Base-by-base conservation (phyloP, 2,797 vertebrate genomes). In the Rhabdophis nuchalis region DNA sequence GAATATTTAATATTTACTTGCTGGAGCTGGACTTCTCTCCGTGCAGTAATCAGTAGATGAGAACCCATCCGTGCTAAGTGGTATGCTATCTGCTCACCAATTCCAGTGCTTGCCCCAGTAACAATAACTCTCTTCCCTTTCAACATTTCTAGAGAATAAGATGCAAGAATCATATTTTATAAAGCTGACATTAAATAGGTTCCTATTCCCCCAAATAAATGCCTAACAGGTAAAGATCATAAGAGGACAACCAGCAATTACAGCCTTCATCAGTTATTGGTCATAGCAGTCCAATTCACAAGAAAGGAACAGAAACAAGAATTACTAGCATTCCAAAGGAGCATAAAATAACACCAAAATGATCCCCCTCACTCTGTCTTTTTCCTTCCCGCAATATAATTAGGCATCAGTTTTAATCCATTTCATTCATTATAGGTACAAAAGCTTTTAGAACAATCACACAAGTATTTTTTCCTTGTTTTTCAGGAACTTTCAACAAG, bases 11-110 rank as follows among this genome's bases (percentile, higher is more conserved):
- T 58, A 91, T 92, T 87, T 95, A 95, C 95, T 91, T 94, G 94
- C 90, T 94, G 93, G 16, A 95, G 93, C 57, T 60, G 90, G 25
- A 89, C 93, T 90, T 93, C 93, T 36, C 92, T 95, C 36, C 94
- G 93, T 20, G 95, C 95, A 18, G 95, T 95, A 89, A 95, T 94
- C 64, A 95, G 90, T 29, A 95, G 58, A 77, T 95, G 95, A 68
- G 94, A 94, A 57, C 95, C 95, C 95, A 95, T 95, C 61, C 18
- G 90, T 53, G 94, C 94, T 87, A 95, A 85, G 87, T 95, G 95
- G 89, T 95, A 95, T 58, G 95, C 95, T 93, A 95, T 95, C 90
- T 95, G 95, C 92, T 95, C 95, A 41, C 94, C 95, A 32, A 95
- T 95, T 53, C 94, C 95, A n/a, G 92, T 93, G 90, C 95, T 95